Base-by-base conservation (phyloP, 2,113 vertebrate genomes). In the Etheostoma spectabile region DNA sequence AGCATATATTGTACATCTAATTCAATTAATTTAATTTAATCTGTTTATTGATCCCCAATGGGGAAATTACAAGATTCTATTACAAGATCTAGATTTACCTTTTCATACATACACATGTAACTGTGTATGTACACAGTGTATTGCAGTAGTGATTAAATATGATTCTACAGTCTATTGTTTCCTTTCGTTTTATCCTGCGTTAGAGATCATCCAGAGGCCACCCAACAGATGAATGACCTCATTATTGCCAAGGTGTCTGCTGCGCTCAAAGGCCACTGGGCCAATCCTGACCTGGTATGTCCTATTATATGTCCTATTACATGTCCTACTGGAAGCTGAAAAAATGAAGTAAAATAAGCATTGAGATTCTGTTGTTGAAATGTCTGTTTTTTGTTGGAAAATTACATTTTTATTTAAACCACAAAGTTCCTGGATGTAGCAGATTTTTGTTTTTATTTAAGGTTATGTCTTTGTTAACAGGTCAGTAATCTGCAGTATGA, bases 401-500 rank as follows among this genome's bases (percentile, higher is more conserved):
- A 52, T 53, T 13, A 8, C 1, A 6, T 33, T 33, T 77, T 24
- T 49, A 8, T 48, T n/a, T 10, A 11, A 59, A 38, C 27, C 22
- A 8, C 19, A 55, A 13, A 62, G 57, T 51, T 46, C 51, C 1
- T 30, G 18, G 13, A 49, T 46, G 51, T 14, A 33, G 19, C 24
- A 0, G 7, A 10, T 56, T 42, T 72, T 27, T 2, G 27, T 27
- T 74, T 7, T 52, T 87, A 38, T 21, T 59, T 0, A 49, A 67
- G 35, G 0, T 71, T 6, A 22, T 60, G 3, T 60, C 1, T 46
- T 67, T 64, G 11, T 60, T 66, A n/a, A 72, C 91, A 99, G 98
- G 98, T 99, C 2, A 99, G 98, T 93, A 97, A 97, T 91, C 96
- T 99, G 68, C 98, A 99, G 92, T 99, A 99, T 30, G 98, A 99